These are phyloP conservation scores for Tinea pellionella DNA, from an alignment of 2,888 invertebrate species.

Conservation along the genomic window DNA sequence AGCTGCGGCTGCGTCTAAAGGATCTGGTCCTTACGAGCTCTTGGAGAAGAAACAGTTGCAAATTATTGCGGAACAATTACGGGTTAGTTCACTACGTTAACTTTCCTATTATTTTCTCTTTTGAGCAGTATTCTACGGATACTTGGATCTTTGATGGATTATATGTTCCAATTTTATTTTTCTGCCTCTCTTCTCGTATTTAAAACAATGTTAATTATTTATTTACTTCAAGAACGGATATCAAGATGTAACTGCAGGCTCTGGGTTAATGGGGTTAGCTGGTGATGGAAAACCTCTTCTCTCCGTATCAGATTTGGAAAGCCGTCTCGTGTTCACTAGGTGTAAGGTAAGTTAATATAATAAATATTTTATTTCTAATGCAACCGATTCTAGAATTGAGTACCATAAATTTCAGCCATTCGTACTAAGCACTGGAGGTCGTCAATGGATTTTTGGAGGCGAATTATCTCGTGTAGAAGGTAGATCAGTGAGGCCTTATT, in stretches of 20 bases:
- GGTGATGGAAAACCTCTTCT: constrained; percentile 85
- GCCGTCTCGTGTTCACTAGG: constrained; percentile 88
- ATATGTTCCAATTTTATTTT: too few species aligned
- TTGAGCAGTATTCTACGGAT: neutral
- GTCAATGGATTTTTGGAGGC: constrained; percentile 92
- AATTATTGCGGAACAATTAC: constrained; percentile 57
- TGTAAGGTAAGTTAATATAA: constrained; percentile 73
- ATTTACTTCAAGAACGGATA: constrained; percentile 67
- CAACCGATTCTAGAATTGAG: neutral
- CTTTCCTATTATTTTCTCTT: too few species aligned
- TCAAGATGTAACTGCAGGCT: constrained; percentile 85
- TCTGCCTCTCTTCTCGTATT: too few species aligned
- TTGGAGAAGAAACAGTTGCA: constrained; percentile 60
- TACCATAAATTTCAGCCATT: constrained; percentile 74
- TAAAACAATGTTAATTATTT: neutral
- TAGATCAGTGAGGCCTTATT: constrained; percentile 82
- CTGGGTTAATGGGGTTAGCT: constrained; percentile 87
- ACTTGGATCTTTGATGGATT: too few species aligned
- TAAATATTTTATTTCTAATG: neutral
- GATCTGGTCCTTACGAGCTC: constrained; percentile 55
- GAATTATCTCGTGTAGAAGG: constrained; percentile 87
- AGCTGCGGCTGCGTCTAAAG: constrained; percentile 45
- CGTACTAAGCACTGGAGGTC: constrained; percentile 82
- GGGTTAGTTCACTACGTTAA: constrained; percentile 42
- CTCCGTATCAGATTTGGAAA: constrained; percentile 86